Evolutionary conservation across 2,797 vertebrate species (phyloP), one percentile per base, ranked within the genome.

Genomic region (Trachurus trachurus): DNA sequence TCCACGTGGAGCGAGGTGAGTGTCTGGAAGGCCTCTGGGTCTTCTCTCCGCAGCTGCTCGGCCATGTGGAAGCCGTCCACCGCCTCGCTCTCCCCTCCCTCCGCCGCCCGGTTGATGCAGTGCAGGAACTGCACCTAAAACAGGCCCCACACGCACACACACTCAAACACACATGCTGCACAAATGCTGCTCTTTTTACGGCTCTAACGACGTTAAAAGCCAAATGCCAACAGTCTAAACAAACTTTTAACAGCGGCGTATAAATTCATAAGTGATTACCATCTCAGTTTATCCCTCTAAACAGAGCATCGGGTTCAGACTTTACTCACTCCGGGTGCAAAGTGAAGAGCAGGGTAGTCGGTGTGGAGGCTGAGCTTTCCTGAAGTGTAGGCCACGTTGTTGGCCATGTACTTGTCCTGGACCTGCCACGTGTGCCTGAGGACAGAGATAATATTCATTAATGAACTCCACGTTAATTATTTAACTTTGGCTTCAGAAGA

Each of bases 391-490:
- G 98, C 98, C 31, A 99, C 96, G 0, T 99, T 99, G 94, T 98
- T 98, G 22, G 98, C 97, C 85, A 95, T 93, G 26, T 88, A 70
- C 91, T 99, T 99, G 92, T 99, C 97, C 94, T 97, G 96, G 71
- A 99, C 98, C 93, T 99, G 97, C 97, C 97, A 99, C 26, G 97
- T 99, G 80, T 96, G 96, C 85, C 98, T 99, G 94, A 37, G 77
- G 85, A 88, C 72, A 82, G 58, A 73, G 82, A 85, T 62, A 74
- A 76, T 57, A 76, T 60, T 76, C 61, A 76, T 82, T 74, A 82
- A 84, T 78, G 64, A 75, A 68, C 76, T 60, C 40, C 50, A 57
- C 53, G 54, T 71, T 73, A 82, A 84, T 85, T 63, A 85, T 84
- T 86, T 78, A 69, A 78, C 72, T 78, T 61, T 54, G 53, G 70